Evolutionary conservation across 2,113 vertebrate genomes (phyloP).

Genomic region (Struthidea cinerea): DNA sequence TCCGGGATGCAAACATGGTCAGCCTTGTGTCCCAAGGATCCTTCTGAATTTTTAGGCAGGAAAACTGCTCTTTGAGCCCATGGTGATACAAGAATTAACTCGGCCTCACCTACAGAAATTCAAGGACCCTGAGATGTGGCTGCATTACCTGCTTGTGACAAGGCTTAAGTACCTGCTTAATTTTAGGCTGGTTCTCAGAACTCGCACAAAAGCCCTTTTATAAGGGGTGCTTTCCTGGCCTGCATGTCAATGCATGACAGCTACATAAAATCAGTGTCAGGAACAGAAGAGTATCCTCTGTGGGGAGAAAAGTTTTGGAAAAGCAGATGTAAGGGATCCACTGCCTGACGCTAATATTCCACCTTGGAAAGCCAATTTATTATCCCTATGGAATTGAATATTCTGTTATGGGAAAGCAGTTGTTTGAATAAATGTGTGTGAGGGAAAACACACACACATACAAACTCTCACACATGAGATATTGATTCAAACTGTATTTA

Average conservation of each 20-base stretch:
- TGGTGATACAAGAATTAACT: neutral
- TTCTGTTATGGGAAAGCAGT: conserved; percentile 59
- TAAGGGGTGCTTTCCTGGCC: neutral
- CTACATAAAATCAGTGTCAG: neutral
- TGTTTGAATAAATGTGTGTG: conserved; percentile 42
- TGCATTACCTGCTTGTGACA: neutral
- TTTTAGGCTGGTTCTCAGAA: neutral
- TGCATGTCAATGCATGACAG: neutral
- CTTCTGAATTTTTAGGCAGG: neutral
- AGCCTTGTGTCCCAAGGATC: neutral
- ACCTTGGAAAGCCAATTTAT: conserved; percentile 54
- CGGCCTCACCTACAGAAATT: neutral
- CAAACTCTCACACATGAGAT: conserved; percentile 20
- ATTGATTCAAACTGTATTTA: conserved; percentile 74
- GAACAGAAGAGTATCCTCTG: neutral
- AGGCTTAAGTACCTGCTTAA: neutral
- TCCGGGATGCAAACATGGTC: neutral
- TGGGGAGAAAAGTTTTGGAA: neutral
- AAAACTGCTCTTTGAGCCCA: neutral
- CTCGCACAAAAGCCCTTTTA: neutral
- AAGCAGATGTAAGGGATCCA: neutral
- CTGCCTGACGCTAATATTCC: neutral
- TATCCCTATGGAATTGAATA: conserved; percentile 36
- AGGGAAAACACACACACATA: neutral
- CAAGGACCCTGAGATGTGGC: neutral